phyloP scores from a whole-genome alignment of 2,888 invertebrate species.

The Isotomurus palustris region DNA sequence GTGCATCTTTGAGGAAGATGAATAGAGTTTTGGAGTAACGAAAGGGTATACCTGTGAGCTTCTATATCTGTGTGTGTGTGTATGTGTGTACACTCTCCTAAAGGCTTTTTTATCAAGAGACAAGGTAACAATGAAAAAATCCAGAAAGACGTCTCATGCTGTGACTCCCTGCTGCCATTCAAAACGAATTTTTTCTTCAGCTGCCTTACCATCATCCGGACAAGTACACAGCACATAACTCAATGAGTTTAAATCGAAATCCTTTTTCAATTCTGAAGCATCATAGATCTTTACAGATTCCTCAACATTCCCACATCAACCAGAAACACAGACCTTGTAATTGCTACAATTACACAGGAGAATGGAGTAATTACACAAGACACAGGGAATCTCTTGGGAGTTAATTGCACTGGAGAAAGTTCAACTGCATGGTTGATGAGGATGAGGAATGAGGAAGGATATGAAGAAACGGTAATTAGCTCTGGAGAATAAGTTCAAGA shows the following conservation, averaged over 20 bases:
- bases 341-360: not conserved
- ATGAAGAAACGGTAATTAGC: too few species aligned
- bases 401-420: too few species aligned
- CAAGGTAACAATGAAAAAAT: constrained; percentile 47
- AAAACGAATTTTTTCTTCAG: constrained; percentile 45
- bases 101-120: constrained; percentile 46
- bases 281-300: not conserved
- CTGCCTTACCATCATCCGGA: constrained; percentile 11
- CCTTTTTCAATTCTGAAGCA: not conserved
- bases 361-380: too few species aligned
- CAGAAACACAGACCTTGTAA: not conserved
- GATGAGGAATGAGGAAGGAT: too few species aligned
- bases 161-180: constrained; percentile 47
- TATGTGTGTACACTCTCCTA: too few species aligned
- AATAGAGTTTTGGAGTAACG: too few species aligned
- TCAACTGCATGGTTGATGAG: too few species aligned
- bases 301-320: not conserved
- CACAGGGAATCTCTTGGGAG: too few species aligned
- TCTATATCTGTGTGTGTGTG: too few species aligned
- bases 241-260: constrained; percentile 5
- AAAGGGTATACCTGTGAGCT: too few species aligned
- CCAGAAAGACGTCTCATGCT: constrained; percentile 47
- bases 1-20: not conserved
- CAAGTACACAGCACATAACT: constrained; percentile 9
- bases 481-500: too few species aligned